Conservation (phyloP, 2,888 invertebrate genomes). For the Apamea monoglypha region DNA sequence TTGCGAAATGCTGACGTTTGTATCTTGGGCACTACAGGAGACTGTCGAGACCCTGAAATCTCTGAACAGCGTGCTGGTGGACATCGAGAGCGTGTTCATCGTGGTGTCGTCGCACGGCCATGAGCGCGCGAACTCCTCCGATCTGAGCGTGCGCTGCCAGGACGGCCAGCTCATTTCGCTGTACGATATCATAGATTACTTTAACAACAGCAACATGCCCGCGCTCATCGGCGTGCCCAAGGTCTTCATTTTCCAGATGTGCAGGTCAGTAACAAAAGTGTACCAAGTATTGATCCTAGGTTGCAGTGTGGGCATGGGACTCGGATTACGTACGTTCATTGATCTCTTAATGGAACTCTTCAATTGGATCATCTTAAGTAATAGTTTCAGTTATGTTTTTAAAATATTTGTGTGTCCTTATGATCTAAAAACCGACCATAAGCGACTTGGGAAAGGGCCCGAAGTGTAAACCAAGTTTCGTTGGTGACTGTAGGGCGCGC, state of each 20-base stretch:
- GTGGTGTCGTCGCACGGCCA: constrained; percentile 93
- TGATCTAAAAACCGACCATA: background rate
- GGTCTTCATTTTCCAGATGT: constrained; percentile 93
- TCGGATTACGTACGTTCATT: background rate
- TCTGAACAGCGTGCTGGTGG: constrained; percentile 79
- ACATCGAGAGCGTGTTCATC: constrained; percentile 91
- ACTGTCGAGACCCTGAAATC: constrained; percentile 83
- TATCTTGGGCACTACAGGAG: constrained; percentile 68
- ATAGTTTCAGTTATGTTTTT: background rate
- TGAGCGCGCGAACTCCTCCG: constrained; percentile 80
- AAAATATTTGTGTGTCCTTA: background rate
- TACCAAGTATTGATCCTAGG: background rate
- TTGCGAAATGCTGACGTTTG: background rate
- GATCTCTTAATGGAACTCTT: too few relatives aligned
- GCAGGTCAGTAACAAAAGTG: constrained; percentile 84
- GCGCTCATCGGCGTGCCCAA: constrained; percentile 91
- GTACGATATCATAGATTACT: constrained; percentile 90
- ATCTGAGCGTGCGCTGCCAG: constrained; percentile 90
- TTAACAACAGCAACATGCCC: constrained; percentile 89
- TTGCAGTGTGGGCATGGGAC: background rate
- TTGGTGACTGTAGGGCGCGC: too few relatives aligned
- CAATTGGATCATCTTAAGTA: too few relatives aligned
- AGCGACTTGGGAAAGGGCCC: background rate
- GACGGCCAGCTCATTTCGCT: constrained; percentile 89
- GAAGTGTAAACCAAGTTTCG: background rate